Base-by-base conservation (phyloP, 2,113 vertebrate genomes). In the Athene cunicularia region DNA sequence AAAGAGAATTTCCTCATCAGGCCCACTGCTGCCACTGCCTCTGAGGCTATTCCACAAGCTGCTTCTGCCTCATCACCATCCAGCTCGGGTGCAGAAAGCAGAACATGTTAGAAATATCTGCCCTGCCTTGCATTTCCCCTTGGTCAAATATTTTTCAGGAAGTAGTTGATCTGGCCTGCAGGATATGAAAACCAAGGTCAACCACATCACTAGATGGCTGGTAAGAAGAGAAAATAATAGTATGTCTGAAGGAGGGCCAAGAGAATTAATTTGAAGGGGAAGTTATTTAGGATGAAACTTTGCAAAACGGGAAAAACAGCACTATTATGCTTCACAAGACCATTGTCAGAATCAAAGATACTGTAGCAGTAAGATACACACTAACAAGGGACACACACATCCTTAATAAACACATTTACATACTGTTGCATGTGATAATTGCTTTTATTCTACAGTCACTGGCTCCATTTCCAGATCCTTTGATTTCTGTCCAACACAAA, bases 401-500 rank as follows among this genome's bases (percentile, higher is more conserved):
- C 49, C 76, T 91, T 95, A 92, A 95, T 92, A 95, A 93, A 94
- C 80, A 84, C 77, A 95, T 94, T 96, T 93, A 85, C 86, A 95
- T 94, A 95, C 73, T 89, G 56, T 30, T 95, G 86, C 93, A 80
- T 60, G 72, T 45, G 72, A 68, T 83, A 93, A 92, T 88, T 95
- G 76, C 86, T 91, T 97, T 89, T 87, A 95, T 95, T 97, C 92
- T 80, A 75, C 92, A 91, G 70, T 79, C 56, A 35, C 33, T 85
- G 86, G 88, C 83, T 95, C 49, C 66, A 45, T 94, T 97, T 95
- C 76, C 80, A 95, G 91, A 95, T 95, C 56, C 88, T 95, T 94
- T 96, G 93, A 97, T 97, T 97, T 82, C 92, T 62, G 58, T 93
- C 96, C 94, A 95, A 82, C 64, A 84, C 73, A 95, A 95, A 95